Conservation (phyloP, 2,797 vertebrate genomes). For the Pangasius sanitwongsei region DNA sequence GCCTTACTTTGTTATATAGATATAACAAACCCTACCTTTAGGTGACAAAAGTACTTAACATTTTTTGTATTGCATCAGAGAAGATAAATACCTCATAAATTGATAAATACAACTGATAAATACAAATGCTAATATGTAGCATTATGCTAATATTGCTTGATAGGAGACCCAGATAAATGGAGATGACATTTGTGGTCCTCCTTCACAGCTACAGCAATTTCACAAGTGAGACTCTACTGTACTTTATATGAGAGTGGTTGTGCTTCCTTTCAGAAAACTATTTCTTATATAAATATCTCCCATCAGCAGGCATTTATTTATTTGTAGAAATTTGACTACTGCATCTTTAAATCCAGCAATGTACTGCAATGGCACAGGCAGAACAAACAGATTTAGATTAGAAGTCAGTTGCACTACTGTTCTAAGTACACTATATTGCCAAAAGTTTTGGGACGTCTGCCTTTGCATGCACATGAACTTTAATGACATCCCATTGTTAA, state of each 20-base stretch:
- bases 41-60: background rate
- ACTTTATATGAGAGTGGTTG: background rate
- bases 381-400: too few relatives aligned
- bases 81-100: background rate
- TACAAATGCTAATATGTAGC: background rate
- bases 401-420: too few relatives aligned
- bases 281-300: background rate
- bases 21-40: background rate
- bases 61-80: background rate
- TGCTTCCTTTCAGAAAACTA: background rate
- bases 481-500: too few relatives aligned
- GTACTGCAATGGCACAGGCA: too few relatives aligned
- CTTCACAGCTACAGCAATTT: background rate
- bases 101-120: background rate
- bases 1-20: background rate
- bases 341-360: too few relatives aligned
- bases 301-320: background rate
- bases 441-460: too few relatives aligned
- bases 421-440: too few relatives aligned
- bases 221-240: background rate
- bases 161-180: background rate
- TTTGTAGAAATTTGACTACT: background rate
- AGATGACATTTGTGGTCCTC: background rate
- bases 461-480: too few relatives aligned
- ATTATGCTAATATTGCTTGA: background rate